These are phyloP conservation scores for Zapus hudsonius DNA, from an alignment of 2,113 vertebrate genomes.

Conservation along the genomic window DNA sequence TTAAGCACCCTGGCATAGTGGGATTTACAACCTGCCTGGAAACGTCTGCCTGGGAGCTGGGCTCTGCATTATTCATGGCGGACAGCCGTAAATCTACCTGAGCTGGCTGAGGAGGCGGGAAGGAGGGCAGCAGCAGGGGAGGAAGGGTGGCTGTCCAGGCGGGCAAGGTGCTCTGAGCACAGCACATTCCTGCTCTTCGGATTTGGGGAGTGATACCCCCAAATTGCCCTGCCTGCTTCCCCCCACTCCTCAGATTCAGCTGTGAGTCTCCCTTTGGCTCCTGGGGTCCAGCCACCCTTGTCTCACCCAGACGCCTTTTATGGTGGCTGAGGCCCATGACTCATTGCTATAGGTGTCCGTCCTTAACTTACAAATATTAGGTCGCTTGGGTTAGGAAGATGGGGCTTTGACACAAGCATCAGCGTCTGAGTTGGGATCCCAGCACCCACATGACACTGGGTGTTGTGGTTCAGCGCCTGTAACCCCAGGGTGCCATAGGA, in stretches of 20 bases:
- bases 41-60: slow-evolving; percentile 65
- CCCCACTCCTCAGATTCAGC: background rate
- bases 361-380: slow-evolving; percentile 23
- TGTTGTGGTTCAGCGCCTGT: no score
- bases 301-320: background rate
- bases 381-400: background rate
- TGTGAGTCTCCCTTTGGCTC: background rate
- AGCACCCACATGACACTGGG: no score
- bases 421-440: no score
- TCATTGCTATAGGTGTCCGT: background rate
- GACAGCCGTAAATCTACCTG: slow-evolving; percentile 72
- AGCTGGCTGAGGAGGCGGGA: slow-evolving; percentile 42
- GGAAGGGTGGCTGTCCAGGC: background rate
- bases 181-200: background rate
- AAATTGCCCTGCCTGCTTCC: background rate
- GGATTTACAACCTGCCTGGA: slow-evolving; percentile 74
- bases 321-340: background rate
- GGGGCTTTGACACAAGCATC: no score
- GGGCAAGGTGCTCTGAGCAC: background rate
- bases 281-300: background rate
- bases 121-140: background rate
- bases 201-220: background rate
- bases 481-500: background rate
- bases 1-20: slow-evolving; percentile 74
- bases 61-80: slow-evolving; percentile 79